phyloP scores from a whole-genome alignment of 1,140 invertebrate species.

The Heliconius himera region DNA sequence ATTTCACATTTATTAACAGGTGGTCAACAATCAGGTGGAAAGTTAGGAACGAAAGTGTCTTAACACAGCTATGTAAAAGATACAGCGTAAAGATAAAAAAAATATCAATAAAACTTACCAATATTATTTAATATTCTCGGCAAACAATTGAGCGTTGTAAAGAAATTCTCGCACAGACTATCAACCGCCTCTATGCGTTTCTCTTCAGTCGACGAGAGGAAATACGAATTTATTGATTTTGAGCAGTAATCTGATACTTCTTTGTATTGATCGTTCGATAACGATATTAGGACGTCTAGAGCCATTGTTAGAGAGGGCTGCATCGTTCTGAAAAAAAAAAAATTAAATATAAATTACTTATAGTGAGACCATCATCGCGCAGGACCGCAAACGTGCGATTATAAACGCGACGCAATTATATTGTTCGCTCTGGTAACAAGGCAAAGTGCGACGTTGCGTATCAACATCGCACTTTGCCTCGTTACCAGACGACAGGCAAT shows the following conservation, averaged over 20 bases:
- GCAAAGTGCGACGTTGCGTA: no score
- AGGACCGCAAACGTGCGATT: no score
- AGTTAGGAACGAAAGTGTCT: no score
- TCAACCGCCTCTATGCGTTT: slow-evolving; percentile 75
- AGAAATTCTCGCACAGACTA: slow-evolving; percentile 83
- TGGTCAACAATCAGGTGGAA: no score
- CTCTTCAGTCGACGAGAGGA: slow-evolving; percentile 57
- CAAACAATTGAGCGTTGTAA: slow-evolving; percentile 79
- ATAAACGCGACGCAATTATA: no score
- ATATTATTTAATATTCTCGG: slow-evolving; percentile 83
- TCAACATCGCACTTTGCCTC: no score
- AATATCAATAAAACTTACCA: slow-evolving; percentile 60
- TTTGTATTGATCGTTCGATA: slow-evolving; percentile 82
- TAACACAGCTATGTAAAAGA: no score
- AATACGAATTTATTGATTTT: slow-evolving; percentile 65
- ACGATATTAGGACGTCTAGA: slow-evolving; percentile 82
- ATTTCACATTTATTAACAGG: no score
- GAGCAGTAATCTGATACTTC: slow-evolving; percentile 74
- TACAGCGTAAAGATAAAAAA: background rate
- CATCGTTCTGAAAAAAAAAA: slow-evolving; percentile 80
- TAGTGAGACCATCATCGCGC: no score
- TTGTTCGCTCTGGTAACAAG: no score
- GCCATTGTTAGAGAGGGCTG: slow-evolving; percentile 79
- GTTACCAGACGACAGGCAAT: no score
- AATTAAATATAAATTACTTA: no score